A percentile compares a stretch with the other conserved stretches of the same genome.
Conservation (phyloP, 2,113 vertebrate genomes). For the Chauna torquata region DNA sequence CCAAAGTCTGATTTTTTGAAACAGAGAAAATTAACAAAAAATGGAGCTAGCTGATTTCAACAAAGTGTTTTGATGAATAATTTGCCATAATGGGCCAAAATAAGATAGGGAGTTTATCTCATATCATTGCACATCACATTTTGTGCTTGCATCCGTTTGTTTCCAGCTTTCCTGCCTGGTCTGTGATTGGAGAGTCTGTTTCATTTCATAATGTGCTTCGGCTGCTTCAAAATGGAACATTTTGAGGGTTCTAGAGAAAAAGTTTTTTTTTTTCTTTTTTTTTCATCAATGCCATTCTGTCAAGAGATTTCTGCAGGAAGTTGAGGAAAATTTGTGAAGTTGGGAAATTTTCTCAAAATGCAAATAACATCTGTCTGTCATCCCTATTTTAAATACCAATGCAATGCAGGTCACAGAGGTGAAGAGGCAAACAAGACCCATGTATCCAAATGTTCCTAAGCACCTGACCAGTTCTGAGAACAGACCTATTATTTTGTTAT, state of each 20-base stretch:
- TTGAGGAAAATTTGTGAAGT: background rate
- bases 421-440: background rate
- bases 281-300: background rate
- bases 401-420: background rate
- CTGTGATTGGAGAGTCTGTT: conserved; percentile 42
- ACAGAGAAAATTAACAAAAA: conserved; percentile 38
- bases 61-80: conserved; percentile 68
- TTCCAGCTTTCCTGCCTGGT: conserved; percentile 20
- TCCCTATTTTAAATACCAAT: background rate
- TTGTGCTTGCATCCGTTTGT: background rate
- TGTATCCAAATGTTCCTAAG: background rate
- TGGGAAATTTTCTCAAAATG: background rate
- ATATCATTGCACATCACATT: conserved; percentile 32
- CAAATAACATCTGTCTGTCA: background rate
- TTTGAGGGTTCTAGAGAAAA: background rate
- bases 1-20: conserved; percentile 4
- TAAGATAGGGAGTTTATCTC: conserved; percentile 46
- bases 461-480: background rate
- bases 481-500: background rate
- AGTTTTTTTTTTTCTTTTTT: background rate
- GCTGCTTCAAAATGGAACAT: conserved; percentile 34
- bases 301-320: conserved; percentile 6
- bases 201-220: conserved; percentile 18
- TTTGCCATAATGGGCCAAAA: conserved; percentile 51
- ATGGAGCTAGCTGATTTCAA: conserved; percentile 44